Evolutionary conservation across 2,113 vertebrate species (phyloP), one percentile per base, ranked within the genome.

Genomic region (Etheostoma spectabile): DNA sequence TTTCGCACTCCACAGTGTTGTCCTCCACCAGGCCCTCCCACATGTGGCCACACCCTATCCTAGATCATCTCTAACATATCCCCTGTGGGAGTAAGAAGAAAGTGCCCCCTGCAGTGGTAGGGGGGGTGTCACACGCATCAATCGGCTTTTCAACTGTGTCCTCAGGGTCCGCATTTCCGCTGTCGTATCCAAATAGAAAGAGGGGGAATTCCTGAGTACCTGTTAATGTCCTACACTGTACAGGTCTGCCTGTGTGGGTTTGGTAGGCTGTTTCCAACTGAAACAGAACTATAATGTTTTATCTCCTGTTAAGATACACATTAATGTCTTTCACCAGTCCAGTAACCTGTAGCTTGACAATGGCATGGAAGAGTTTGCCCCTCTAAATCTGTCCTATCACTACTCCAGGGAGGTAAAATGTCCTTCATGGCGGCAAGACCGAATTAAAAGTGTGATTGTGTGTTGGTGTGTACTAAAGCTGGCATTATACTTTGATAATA

Each of bases 101-200:
- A 70, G 63, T 57, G 5, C 8, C 52, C 73, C 30, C 46, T 77
- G 59, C 64, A 46, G 33, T 59, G 59, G 22, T 67, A n/a, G n/a
- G n/a, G 13, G 60, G 62, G 77, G 85, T 88, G n/a, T 83, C 84
- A 88, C 80, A 22, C n/a, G n/a, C n/a, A n/a, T n/a, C n/a, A n/a
- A n/a, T n/a, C 22, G 2, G 51, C 82, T n/a, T 89, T 82, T 84
- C 86, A 73, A 15, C 35, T 48, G 56, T 82, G 65, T 83, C 80
- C 13, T n/a, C 24, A 42, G 65, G 82, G 66, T 72, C 68, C 57
- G 48, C 11, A 4, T 16, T 79, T 69, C 82, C 33, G 75, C 14
- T 68, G 8, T 57, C 19, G 49, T 72, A 48, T 55, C 73, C 45
- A 69, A 13, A 76, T 48, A 35, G 11, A 55, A 60, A 64, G 7